Conservation (phyloP, 64 coral and sea anemone genomes). For the Montipora sp. region DNA sequence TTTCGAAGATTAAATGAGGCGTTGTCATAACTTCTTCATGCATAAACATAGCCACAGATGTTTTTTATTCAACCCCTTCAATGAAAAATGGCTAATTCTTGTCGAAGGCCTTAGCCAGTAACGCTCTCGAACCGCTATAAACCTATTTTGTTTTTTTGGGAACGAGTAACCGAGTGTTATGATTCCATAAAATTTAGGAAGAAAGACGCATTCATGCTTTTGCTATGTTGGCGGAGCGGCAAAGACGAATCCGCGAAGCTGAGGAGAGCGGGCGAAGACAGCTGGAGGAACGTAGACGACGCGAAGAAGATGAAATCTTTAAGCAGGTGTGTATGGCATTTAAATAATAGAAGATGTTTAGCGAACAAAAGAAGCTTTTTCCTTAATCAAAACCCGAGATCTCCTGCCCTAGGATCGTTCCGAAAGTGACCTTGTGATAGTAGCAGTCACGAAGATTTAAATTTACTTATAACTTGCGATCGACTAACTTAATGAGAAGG, state of each 20-base stretch:
- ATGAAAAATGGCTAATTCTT: not conserved
- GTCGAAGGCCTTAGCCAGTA: not conserved
- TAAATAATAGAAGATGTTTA: not conserved
- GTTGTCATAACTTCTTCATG: not conserved
- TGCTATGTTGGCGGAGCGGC: constrained; percentile 95
- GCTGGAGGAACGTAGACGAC: constrained; percentile 87
- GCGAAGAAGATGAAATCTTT: constrained; percentile 98
- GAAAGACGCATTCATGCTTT: constrained; percentile 96
- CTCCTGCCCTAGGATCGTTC: too few species aligned
- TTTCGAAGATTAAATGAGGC: not conserved
- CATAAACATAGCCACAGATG: not conserved
- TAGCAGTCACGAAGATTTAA: too few species aligned
- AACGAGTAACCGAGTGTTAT: not conserved
- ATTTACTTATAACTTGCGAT: too few species aligned
- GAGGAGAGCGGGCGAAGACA: constrained; percentile 96
- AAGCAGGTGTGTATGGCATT: constrained; percentile 78
- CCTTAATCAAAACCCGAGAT: too few species aligned
- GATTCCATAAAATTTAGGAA: constrained; percentile 72
- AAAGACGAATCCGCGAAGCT: constrained; percentile 94
- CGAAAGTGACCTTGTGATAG: too few species aligned
- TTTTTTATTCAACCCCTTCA: not conserved
- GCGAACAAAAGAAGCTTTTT: too few species aligned
- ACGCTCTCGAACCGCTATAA: not conserved
- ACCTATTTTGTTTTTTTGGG: not conserved
- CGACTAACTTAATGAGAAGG: too few species aligned